Evolutionary conservation across 2,113 vertebrate species (phyloP).

Genomic region (Siphamia tubifer): DNA sequence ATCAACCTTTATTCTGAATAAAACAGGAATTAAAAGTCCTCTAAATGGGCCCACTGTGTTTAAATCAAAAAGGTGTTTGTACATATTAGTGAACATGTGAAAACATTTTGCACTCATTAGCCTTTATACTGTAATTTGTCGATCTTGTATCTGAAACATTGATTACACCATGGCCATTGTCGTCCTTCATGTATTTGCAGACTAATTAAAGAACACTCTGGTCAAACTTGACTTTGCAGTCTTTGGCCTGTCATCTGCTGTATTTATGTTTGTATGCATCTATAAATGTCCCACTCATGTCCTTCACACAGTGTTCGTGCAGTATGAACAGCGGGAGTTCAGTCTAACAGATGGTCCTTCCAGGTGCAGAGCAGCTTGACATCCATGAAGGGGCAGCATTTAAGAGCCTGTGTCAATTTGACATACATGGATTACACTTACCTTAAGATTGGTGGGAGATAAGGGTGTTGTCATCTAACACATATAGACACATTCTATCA

Average conservation of each 20-base stretch:
- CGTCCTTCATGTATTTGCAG: not conserved
- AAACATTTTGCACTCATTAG: too few relatives aligned
- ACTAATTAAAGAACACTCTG: not conserved
- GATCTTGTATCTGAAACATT: too few relatives aligned
- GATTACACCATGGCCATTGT: too few relatives aligned
- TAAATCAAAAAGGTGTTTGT: too few relatives aligned
- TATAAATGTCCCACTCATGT: not conserved
- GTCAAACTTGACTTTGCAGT: not conserved
- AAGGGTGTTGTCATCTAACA: not conserved
- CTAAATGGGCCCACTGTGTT: too few relatives aligned
- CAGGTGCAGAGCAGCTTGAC: conserved; percentile 52
- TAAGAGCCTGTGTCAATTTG: conserved; percentile 24
- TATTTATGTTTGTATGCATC: not conserved
- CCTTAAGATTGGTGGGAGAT: not conserved
- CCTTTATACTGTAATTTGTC: not conserved
- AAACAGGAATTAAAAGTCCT: too few relatives aligned
- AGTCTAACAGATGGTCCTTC: conserved; percentile 44
- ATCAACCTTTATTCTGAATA: too few relatives aligned
- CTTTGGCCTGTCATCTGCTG: not conserved
- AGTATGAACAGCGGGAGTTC: conserved; percentile 35
- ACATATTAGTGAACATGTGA: not conserved
- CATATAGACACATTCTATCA: not conserved
- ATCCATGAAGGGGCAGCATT: conserved; percentile 21
- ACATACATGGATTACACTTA: conserved; percentile 2
- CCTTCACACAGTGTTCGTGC: conserved; percentile 34